phyloP scores from a whole-genome alignment of 2,888 invertebrate genomes.

The Lepidochitona cinerea region DNA sequence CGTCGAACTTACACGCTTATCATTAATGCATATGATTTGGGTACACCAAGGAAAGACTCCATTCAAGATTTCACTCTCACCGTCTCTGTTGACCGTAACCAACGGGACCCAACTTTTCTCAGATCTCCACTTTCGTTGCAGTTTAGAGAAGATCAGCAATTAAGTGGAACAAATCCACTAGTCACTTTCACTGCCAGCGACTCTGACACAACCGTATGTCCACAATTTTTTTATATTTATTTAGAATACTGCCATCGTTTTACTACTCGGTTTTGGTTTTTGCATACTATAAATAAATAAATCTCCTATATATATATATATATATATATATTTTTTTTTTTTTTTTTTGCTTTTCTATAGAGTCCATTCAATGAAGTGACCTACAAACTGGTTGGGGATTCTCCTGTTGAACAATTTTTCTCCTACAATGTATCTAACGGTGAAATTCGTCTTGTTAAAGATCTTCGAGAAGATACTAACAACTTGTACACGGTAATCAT shows the following conservation, averaged over 20 bases:
- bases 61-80: background rate
- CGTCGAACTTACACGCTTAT: background rate
- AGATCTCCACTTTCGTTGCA: background rate
- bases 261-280: background rate
- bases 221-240: no score
- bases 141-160: background rate
- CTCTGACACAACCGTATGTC: conserved; percentile 40
- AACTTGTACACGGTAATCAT: background rate
- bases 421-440: conserved; percentile 20
- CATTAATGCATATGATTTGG: background rate
- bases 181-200: conserved; percentile 42
- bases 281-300: background rate
- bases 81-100: background rate
- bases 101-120: background rate
- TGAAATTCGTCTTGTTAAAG: conserved; percentile 1
- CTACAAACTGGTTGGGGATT: conserved; percentile 32
- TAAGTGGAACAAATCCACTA: conserved; percentile 8
- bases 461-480: background rate
- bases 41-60: background rate
- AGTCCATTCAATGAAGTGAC: conserved; percentile 36
- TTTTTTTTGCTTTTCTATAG: conserved; percentile 17
- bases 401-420: conserved; percentile 30
- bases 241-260: no score
- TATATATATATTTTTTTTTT: no score
- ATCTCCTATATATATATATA: no score